These are phyloP conservation scores for Pungitius pungitius DNA, from an alignment of 2,113 vertebrate species.

Conservation along the genomic window DNA sequence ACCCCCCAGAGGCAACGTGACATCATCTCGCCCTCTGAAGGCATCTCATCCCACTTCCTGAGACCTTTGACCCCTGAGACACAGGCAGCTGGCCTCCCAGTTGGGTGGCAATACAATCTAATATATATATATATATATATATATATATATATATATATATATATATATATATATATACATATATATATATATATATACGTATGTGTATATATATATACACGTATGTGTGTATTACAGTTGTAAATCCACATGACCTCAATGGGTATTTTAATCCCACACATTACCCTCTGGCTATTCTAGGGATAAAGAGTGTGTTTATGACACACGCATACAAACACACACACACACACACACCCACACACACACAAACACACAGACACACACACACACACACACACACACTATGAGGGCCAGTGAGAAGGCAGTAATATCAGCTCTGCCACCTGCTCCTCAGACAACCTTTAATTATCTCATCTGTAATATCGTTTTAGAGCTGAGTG, in stretches of 20 bases:
- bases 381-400: constrained; percentile 11
- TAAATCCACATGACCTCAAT: constrained; percentile 39
- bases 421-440: constrained; percentile 56
- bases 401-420: constrained; percentile 27
- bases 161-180: background rate
- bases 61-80: constrained; percentile 24
- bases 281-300: constrained; percentile 42
- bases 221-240: constrained; percentile 20
- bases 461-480: constrained; percentile 67
- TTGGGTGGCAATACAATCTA: background rate
- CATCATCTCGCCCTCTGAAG: too few species aligned
- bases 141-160: background rate
- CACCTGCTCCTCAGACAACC: constrained; percentile 64
- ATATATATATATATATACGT: background rate
- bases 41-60: too few species aligned
- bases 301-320: constrained; percentile 42
- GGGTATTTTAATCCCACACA: constrained; percentile 56
- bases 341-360: constrained; percentile 15
- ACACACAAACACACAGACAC: constrained; percentile 4
- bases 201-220: background rate
- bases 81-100: constrained; percentile 3
- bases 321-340: background rate
- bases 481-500: constrained; percentile 44
- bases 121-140: background rate
- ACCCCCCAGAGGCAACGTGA: too few species aligned